Conservation (phyloP, 2,113 vertebrate species). For the Brienomyrus longianalis region DNA sequence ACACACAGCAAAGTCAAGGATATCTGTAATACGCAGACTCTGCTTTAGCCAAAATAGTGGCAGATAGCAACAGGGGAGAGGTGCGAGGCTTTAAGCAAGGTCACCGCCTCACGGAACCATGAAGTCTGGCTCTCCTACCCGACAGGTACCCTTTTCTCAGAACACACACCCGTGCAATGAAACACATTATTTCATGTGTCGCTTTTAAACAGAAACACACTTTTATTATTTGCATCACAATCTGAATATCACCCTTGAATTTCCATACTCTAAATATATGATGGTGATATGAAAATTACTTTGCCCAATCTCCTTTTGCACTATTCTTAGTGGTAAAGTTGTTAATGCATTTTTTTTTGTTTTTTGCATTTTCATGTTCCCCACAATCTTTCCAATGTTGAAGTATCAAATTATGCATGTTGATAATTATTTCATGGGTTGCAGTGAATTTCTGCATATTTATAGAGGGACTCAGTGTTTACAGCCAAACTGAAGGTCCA, state of each 20-base stretch:
- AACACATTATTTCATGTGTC: background rate
- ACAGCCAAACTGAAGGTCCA: background rate
- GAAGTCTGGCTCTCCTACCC: background rate
- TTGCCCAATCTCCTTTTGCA: background rate
- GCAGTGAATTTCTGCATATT: background rate
- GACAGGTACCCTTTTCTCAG: background rate
- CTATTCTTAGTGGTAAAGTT: background rate
- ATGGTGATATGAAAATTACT: background rate
- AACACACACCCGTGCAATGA: background rate
- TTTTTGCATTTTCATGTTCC: background rate
- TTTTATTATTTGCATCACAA: background rate
- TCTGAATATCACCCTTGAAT: background rate
- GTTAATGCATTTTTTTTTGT: background rate
- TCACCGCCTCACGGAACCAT: background rate
- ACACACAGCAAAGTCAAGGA: constrained; percentile 9
- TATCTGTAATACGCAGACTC: background rate
- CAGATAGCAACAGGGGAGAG: background rate
- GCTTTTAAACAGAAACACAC: background rate
- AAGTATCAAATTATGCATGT: background rate
- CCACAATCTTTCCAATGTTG: background rate
- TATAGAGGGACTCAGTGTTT: background rate
- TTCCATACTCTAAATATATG: background rate
- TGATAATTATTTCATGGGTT: background rate
- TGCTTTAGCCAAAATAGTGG: constrained; percentile 15
- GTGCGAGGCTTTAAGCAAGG: constrained; percentile 5